Conservation (phyloP, 2,113 vertebrate genomes). For the Oryzias woworae region DNA sequence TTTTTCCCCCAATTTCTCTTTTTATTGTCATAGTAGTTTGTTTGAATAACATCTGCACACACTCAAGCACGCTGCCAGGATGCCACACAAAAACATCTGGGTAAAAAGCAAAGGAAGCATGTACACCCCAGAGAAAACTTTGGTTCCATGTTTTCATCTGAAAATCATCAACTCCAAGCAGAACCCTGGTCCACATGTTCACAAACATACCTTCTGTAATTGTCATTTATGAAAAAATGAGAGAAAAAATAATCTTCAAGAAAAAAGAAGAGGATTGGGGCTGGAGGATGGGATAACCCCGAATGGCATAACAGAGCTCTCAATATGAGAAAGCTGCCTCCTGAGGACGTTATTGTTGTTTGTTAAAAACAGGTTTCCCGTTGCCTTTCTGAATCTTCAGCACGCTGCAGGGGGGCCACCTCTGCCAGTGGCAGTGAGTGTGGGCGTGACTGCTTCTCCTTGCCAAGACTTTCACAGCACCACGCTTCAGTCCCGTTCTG, state of each 20-base stretch:
- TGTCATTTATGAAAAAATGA: conserved; percentile 82
- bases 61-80: conserved; percentile 85
- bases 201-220: conserved; percentile 78
- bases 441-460: conserved; percentile 50
- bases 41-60: conserved; percentile 90
- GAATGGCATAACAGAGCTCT: conserved; percentile 99
- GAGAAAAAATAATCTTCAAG: conserved; percentile 67
- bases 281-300: conserved; percentile 73
- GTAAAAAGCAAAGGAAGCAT: conserved; percentile 76
- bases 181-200: conserved; percentile 87
- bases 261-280: conserved; percentile 49
- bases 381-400: conserved; percentile 66
- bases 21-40: conserved; percentile 98
- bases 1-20: conserved; percentile 86
- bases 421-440: conserved; percentile 29
- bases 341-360: conserved; percentile 87
- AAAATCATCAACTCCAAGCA: conserved; percentile 83
- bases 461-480: conserved; percentile 32
- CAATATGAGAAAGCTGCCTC: conserved; percentile 99
- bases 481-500: conserved; percentile 92
- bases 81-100: conserved; percentile 56
- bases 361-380: conserved; percentile 75
- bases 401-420: conserved; percentile 75
- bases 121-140: conserved; percentile 75
- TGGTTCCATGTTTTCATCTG: conserved; percentile 74